Conservation (phyloP, 1,140 invertebrate species). For the Pseudomyrmex pallidus region DNA sequence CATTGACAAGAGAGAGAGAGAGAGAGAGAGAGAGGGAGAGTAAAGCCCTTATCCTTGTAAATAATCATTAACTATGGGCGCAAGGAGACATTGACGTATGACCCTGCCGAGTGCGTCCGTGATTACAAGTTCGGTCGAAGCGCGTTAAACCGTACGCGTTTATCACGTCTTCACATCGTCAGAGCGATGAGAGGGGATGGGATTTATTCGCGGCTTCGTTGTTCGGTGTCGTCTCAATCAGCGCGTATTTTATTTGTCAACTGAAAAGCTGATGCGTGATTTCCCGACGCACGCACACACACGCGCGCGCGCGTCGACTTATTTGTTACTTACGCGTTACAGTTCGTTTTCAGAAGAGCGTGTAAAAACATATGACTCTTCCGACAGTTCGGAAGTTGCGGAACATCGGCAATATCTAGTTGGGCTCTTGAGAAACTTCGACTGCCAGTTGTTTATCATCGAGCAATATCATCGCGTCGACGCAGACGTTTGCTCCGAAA, state of each 20-base stretch:
- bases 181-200: neutral
- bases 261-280: neutral
- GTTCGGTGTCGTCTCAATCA: neutral
- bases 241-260: slow-evolving; percentile 11
- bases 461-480: slow-evolving; percentile 65
- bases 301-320: neutral
- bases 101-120: slow-evolving; percentile 34
- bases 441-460: slow-evolving; percentile 70
- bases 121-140: slow-evolving; percentile 38
- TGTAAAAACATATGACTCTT: slow-evolving; percentile 30
- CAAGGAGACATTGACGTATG: slow-evolving; percentile 70
- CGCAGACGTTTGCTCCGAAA: slow-evolving; percentile 63
- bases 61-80: slow-evolving; percentile 72
- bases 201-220: slow-evolving; percentile 7
- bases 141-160: slow-evolving; percentile 38
- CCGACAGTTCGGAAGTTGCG: slow-evolving; percentile 18
- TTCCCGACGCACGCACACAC: neutral
- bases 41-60: slow-evolving; percentile 61
- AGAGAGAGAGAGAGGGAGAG: too few species aligned
- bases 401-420: slow-evolving; percentile 47
- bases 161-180: slow-evolving; percentile 35
- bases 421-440: slow-evolving; percentile 18
- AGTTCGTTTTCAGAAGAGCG: slow-evolving; percentile 6
- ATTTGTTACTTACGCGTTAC: slow-evolving; percentile 1
- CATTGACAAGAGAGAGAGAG: neutral